A percentile compares a stretch with the other conserved stretches of the same genome.
These are phyloP conservation scores for Hylyphantes graminicola DNA, from an alignment of 1,140 invertebrate species.

Conservation along the genomic window DNA sequence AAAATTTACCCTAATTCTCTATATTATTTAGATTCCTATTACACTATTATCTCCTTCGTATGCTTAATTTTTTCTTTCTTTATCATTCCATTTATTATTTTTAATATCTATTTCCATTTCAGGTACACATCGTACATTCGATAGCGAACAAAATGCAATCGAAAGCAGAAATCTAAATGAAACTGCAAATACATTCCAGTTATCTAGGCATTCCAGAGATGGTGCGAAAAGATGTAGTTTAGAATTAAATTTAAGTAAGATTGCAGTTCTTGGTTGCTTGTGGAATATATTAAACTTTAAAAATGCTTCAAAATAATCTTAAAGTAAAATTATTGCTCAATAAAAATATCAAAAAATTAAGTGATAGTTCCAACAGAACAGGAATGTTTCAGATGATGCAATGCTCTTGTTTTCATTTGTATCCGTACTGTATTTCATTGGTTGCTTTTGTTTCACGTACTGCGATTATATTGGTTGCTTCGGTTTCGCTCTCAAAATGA, in stretches of 20 bases:
- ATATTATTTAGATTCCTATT: no score
- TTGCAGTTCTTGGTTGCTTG: neutral
- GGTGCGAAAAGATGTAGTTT: conserved; percentile 37
- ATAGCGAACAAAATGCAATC: neutral
- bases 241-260: conserved; percentile 28
- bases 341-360: no score
- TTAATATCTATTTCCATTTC: neutral
- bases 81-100: no score
- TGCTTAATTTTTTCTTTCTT: no score
- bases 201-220: conserved; percentile 30
- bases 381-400: no score
- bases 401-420: no score
- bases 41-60: no score
- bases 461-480: no score
- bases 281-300: neutral
- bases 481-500: no score
- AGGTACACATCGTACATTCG: neutral
- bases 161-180: neutral
- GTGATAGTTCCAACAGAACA: neutral
- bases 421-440: no score
- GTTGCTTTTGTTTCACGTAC: no score
- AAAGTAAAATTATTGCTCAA: neutral
- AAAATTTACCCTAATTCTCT: no score
- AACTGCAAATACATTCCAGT: neutral
- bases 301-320: neutral